phyloP scores from a whole-genome alignment of 2,113 vertebrate genomes.

The Butastur rufipennis region DNA sequence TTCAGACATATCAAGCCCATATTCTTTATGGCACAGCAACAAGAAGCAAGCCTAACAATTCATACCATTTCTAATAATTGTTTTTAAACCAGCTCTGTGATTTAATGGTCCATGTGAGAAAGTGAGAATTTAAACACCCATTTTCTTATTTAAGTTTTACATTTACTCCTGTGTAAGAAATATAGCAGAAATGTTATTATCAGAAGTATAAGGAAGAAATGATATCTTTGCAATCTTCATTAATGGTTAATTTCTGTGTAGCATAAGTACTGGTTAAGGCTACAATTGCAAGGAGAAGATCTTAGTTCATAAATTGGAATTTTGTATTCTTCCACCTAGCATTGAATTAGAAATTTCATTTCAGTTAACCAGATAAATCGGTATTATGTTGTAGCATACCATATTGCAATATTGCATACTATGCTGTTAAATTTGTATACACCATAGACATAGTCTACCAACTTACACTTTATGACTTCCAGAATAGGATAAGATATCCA shows the following conservation, averaged over 20 bases:
- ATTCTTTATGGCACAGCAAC: neutral
- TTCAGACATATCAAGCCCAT: neutral
- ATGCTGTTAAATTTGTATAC: neutral
- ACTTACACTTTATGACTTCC: neutral
- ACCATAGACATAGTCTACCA: neutral
- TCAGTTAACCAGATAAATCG: neutral
- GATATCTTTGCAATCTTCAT: neutral
- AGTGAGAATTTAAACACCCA: neutral
- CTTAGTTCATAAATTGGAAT: neutral
- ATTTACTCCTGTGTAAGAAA: neutral
- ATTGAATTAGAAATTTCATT: neutral
- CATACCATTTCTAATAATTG: neutral
- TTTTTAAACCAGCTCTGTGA: neutral
- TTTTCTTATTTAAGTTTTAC: neutral
- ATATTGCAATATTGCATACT: neutral
- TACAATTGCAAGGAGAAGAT: neutral
- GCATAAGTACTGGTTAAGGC: neutral
- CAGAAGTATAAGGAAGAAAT: neutral
- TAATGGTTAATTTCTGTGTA: neutral
- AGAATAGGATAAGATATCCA: neutral
- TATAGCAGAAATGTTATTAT: neutral
- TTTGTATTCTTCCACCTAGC: neutral
- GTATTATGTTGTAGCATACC: neutral
- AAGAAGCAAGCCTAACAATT: neutral
- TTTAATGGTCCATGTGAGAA: neutral